These are phyloP conservation scores for Eilema depressum DNA, from an alignment of 2,888 invertebrate genomes.

Conservation along the genomic window DNA sequence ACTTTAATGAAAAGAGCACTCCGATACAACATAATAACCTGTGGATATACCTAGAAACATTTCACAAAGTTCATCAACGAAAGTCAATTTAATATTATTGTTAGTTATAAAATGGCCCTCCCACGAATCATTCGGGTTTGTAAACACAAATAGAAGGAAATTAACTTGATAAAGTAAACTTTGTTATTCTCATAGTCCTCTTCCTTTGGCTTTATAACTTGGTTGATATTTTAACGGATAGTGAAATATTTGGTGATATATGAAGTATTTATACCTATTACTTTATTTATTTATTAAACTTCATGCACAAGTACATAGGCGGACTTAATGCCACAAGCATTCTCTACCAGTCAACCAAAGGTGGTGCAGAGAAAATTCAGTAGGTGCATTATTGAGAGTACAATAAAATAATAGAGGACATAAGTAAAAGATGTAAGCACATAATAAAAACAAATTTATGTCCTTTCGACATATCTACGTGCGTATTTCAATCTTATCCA, in stretches of 20 bases:
- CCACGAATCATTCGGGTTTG: slow-evolving; percentile 23
- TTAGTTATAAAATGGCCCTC: slow-evolving; percentile 39
- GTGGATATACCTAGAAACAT: slow-evolving; percentile 13
- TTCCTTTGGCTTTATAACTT: slow-evolving; percentile 27
- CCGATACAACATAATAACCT: neutral
- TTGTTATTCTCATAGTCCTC: slow-evolving; percentile 28
- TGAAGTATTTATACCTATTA: too few species aligned
- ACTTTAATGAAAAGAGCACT: neutral
- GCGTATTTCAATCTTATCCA: too few species aligned
- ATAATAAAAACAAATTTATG: too few species aligned
- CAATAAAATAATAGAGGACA: too few species aligned
- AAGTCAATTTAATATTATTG: slow-evolving; percentile 39
- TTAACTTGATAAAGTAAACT: slow-evolving; percentile 38
- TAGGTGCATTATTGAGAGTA: too few species aligned
- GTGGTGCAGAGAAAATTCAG: too few species aligned
- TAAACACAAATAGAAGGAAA: slow-evolving; percentile 42
- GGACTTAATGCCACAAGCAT: too few species aligned
- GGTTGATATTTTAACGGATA: slow-evolving; percentile 18
- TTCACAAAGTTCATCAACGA: slow-evolving; percentile 29
- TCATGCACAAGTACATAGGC: too few species aligned
- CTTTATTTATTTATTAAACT: too few species aligned
- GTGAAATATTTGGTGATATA: neutral
- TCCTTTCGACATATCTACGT: too few species aligned
- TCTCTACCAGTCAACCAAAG: too few species aligned
- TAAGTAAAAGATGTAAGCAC: too few species aligned